A percentile compares a stretch with the other conserved stretches of the same genome.
Evolutionary conservation across 2,797 vertebrate species (phyloP).

Genomic region (Choloepus didactylus): DNA sequence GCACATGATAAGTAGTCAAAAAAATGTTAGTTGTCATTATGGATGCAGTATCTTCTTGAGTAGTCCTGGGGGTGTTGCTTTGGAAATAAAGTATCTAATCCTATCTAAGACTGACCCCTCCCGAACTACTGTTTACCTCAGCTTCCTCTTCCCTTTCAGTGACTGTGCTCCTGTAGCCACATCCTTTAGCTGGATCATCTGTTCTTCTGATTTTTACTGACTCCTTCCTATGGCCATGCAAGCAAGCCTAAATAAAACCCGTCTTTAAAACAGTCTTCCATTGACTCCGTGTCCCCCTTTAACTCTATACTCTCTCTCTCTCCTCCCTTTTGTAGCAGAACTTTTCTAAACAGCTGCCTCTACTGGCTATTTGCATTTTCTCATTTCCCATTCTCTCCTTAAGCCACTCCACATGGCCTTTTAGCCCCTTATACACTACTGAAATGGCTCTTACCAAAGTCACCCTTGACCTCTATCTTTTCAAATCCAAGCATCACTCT

Average conservation of each 20-base stretch:
- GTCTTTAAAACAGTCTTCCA: background rate
- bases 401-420: background rate
- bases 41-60: background rate
- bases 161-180: background rate
- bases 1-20: background rate
- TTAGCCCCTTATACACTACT: background rate
- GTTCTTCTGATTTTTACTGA: background rate
- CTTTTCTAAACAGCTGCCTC: background rate
- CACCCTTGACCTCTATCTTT: slow-evolving; percentile 15
- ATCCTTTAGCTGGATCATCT: background rate
- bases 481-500: slow-evolving; percentile 26
- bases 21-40: background rate
- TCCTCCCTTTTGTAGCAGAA: background rate
- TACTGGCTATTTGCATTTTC: background rate
- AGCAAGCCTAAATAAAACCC: background rate
- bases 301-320: background rate
- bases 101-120: background rate
- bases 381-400: background rate
- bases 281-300: background rate
- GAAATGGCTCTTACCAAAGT: slow-evolving; percentile 13
- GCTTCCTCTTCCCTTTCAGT: background rate
- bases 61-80: background rate
- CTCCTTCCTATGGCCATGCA: slow-evolving; percentile 21
- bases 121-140: background rate
- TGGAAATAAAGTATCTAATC: slow-evolving; percentile 2